Percentiles rank a stretch among this genome's conserved stretches.
phyloP scores from a whole-genome alignment of 2,113 vertebrate species.

The Neomonachus schauinslandi region DNA sequence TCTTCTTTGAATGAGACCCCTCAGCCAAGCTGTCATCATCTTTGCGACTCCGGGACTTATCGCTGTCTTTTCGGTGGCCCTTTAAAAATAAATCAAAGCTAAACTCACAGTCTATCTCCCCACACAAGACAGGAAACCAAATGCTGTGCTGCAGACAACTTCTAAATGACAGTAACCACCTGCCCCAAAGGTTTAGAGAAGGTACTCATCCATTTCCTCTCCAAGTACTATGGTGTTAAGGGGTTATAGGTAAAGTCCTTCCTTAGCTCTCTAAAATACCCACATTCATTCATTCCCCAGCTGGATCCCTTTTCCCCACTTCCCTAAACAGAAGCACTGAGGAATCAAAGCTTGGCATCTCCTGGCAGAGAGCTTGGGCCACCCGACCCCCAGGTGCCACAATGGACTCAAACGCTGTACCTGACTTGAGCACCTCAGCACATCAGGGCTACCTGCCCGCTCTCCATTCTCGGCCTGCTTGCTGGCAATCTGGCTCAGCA shows the following conservation, averaged over 20 bases:
- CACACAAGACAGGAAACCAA: conserved; percentile 38
- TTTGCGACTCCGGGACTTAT: conserved; percentile 82
- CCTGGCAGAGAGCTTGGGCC: conserved; percentile 45
- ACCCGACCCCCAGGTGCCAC: conserved; percentile 62
- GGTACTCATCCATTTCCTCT: neutral
- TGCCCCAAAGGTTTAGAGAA: neutral
- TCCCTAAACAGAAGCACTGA: conserved; percentile 38
- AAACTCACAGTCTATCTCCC: conserved; percentile 58
- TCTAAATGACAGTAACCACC: neutral
- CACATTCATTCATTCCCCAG: neutral
- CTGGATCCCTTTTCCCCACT: neutral
- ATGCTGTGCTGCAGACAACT: neutral
- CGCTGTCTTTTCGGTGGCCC: conserved; percentile 82
- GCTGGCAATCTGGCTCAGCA: conserved; percentile 83
- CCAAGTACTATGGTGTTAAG: neutral
- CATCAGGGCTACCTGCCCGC: conserved; percentile 79
- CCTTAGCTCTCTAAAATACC: conserved; percentile 41
- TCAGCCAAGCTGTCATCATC: conserved; percentile 80
- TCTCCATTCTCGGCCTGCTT: conserved; percentile 85
- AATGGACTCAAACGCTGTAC: conserved; percentile 71
- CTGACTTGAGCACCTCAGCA: conserved; percentile 83
- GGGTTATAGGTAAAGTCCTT: neutral
- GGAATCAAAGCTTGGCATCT: conserved; percentile 40
- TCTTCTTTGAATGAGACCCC: conserved; percentile 81
- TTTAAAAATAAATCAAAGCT: conserved; percentile 77